Conservation (phyloP, 2,113 vertebrate species). For the Epinephelus lanceolatus region DNA sequence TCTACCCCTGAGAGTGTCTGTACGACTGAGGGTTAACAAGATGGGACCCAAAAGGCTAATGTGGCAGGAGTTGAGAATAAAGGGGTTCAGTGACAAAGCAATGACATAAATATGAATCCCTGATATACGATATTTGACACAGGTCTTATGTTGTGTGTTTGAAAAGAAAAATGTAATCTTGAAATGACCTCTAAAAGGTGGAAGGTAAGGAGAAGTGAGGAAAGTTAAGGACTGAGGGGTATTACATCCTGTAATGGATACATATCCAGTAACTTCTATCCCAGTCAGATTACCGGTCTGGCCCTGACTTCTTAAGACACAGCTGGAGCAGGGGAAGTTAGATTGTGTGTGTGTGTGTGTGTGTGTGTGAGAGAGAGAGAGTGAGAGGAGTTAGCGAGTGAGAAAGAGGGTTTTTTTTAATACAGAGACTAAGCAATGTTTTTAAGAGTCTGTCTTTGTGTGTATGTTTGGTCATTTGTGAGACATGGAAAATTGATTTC, state of each 20-base stretch:
- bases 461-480: not conserved
- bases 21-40: constrained; percentile 4
- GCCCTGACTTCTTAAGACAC: constrained; percentile 72
- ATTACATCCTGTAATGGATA: constrained; percentile 79
- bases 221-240: constrained; percentile 57
- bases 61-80: constrained; percentile 12
- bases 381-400: no score
- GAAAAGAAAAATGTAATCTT: constrained; percentile 25
- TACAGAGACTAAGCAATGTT: not conserved
- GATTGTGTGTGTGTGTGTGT: not conserved
- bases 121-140: not conserved
- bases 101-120: constrained; percentile 19
- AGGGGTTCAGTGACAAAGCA: constrained; percentile 33
- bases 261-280: constrained; percentile 73
- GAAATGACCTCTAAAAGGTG: constrained; percentile 64
- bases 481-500: no score
- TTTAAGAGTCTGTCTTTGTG: not conserved
- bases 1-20: not conserved
- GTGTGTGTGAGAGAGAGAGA: not conserved
- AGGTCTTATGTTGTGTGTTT: constrained; percentile 4
- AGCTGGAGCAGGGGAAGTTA: constrained; percentile 65
- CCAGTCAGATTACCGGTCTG: constrained; percentile 75
- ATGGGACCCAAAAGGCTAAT: constrained; percentile 13
- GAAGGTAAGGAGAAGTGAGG: constrained; percentile 57
- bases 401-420: no score